Evolutionary conservation across 2,797 vertebrate genomes (phyloP).

Genomic region (Myiotriccus ornatus): DNA sequence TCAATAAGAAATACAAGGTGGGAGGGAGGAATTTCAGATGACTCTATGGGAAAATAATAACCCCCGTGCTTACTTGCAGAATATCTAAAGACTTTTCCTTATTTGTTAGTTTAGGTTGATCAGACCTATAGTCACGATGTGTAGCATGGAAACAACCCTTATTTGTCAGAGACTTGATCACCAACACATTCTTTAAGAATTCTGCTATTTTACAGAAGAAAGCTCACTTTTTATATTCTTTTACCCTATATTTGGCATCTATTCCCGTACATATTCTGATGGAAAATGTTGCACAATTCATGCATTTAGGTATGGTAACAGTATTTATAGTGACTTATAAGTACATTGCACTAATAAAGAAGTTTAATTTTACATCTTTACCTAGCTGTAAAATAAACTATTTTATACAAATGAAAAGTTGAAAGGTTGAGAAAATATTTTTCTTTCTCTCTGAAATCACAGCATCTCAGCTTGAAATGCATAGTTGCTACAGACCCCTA

Average conservation of each 20-base stretch:
- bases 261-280: constrained; percentile 20
- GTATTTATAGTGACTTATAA: constrained; percentile 17
- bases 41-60: constrained; percentile 11
- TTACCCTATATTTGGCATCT: constrained; percentile 23
- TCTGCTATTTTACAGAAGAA: constrained; percentile 26
- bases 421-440: constrained; percentile 66
- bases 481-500: constrained; percentile 20
- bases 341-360: constrained; percentile 1
- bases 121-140: neutral
- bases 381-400: constrained; percentile 36
- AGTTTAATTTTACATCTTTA: constrained; percentile 53
- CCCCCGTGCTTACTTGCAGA: neutral
- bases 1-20: neutral
- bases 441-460: constrained; percentile 49
- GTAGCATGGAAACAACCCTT: neutral
- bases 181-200: constrained; percentile 27
- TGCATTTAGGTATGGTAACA: constrained; percentile 43
- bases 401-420: constrained; percentile 47
- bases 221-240: neutral
- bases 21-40: neutral
- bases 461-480: constrained; percentile 30
- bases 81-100: neutral
- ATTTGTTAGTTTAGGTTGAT: neutral
- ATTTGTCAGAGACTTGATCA: constrained; percentile 31
- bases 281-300: constrained; percentile 38